Evolutionary conservation across 2,888 invertebrate species (phyloP), one percentile per base, ranked within the genome.

Genomic region (Caradrina clavipalpis): DNA sequence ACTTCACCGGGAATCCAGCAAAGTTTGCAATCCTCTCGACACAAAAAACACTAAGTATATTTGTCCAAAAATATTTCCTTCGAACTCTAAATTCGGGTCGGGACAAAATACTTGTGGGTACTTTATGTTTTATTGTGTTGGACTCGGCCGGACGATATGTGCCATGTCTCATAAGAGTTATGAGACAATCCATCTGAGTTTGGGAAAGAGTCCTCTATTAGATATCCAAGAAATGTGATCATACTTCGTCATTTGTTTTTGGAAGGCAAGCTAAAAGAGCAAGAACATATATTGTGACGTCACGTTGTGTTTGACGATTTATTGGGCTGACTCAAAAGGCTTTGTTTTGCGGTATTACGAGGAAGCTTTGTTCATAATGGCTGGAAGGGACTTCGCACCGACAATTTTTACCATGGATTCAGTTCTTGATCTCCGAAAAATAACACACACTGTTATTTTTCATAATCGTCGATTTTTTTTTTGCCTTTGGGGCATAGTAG

Each of bases 171-270:
- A 17, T 55, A 75, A 57, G 78, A 83, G 61, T 76, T 80, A 76
- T 78, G 69, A 65, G 64, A 61, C 75, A 57, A 80, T 80, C 80
- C 67, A 77, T 83, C 79, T 73, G 49, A 74, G 71, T 77, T 82
- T 77, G 22, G 49, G 56, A 60, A 73, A 62, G 71, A 65, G 55
- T 26, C 67, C 68, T 73, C 68, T 76, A 73, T 73, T 76, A 69
- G 68, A 77, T 80, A 72, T 71, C 64, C 47, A 35, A 70, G 76
- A 78, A 73, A 78, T 82, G 75, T 74, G 69, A 79, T 76, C 82
- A 73, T 73, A 81, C 73, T 80, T 73, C 64, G 71, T 78, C 80
- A 82, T 78, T 68, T 57, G 67, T 74, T 82, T 82, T 77, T 74
- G 59, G 58, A 53, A 63, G 54, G 49, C 51, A 57, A 76, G 78